Percentiles rank a stretch among this genome's conserved stretches.
phyloP scores from a whole-genome alignment of 2,888 invertebrate genomes.

The Apocheima hispidaria region DNA sequence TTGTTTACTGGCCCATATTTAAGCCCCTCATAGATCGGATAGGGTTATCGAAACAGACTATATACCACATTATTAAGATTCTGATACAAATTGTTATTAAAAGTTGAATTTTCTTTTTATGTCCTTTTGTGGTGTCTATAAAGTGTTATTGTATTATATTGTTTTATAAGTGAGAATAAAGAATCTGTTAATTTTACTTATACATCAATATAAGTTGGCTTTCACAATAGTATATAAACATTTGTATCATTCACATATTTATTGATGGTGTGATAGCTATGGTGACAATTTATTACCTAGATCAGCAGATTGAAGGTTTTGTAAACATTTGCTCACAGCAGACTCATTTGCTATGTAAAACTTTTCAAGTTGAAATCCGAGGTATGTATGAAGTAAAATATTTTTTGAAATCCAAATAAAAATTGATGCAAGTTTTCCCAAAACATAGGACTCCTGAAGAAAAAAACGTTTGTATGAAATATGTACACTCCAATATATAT shows the following conservation, averaged over 20 bases:
- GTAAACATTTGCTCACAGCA: neutral
- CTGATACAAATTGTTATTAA: too few species aligned
- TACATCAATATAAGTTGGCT: neutral
- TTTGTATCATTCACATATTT: too few species aligned
- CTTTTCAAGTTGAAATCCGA: slow-evolving; percentile 5
- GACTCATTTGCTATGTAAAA: slow-evolving; percentile 6
- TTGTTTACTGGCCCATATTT: too few species aligned
- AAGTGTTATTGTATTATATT: too few species aligned
- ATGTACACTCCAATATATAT: neutral
- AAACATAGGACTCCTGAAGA: neutral
- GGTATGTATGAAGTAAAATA: slow-evolving; percentile 3
- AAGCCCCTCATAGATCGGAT: too few species aligned
- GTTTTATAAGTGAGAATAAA: too few species aligned
- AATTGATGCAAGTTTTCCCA: neutral
- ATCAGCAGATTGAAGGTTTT: neutral
- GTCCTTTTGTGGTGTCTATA: too few species aligned
- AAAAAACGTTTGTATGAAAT: neutral
- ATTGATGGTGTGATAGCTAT: too few species aligned
- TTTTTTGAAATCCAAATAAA: slow-evolving; percentile 1
- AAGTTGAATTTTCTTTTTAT: too few species aligned
- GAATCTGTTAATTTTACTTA: too few species aligned
- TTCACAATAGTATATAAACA: neutral
- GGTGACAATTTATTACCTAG: neutral
- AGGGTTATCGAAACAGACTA: too few species aligned
- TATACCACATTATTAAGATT: too few species aligned